A percentile compares a stretch with the other conserved stretches of the same genome.
These are phyloP conservation scores for Salvelinus namaycush DNA, from an alignment of 2,113 vertebrate species.

Conservation along the genomic window DNA sequence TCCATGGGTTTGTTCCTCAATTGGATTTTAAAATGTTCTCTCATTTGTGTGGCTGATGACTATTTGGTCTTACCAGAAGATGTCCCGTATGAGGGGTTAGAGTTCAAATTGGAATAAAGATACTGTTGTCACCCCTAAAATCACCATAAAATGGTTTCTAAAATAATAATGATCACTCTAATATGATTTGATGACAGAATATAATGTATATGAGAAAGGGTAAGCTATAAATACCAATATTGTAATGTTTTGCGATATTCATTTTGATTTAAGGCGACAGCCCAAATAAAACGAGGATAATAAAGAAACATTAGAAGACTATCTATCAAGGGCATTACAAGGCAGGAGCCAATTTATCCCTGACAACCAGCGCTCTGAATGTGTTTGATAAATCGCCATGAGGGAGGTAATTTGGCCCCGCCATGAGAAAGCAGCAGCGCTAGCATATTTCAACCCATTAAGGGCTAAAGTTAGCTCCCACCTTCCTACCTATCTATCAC, in stretches of 20 bases:
- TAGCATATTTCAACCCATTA: slow-evolving; percentile 81
- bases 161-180: slow-evolving; percentile 35
- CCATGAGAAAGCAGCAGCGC: slow-evolving; percentile 65
- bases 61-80: slow-evolving; percentile 18
- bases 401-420: slow-evolving; percentile 71
- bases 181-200: slow-evolving; percentile 30
- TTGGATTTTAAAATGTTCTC: slow-evolving; percentile 14
- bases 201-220: slow-evolving; percentile 32
- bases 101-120: slow-evolving; percentile 35
- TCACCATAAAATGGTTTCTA: slow-evolving; percentile 9
- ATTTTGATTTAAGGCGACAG: slow-evolving; percentile 64
- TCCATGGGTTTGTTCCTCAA: no score
- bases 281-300: slow-evolving; percentile 61
- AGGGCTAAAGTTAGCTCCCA: slow-evolving; percentile 75
- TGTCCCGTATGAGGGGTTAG: slow-evolving; percentile 10
- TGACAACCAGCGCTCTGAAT: slow-evolving; percentile 60
- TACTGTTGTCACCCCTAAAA: slow-evolving; percentile 33
- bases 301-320: slow-evolving; percentile 70
- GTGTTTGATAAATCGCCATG: slow-evolving; percentile 74
- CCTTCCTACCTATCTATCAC: slow-evolving; percentile 68
- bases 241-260: slow-evolving; percentile 59
- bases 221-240: slow-evolving; percentile 1
- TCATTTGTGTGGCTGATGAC: slow-evolving; percentile 2
- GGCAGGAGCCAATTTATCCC: slow-evolving; percentile 70
- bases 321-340: slow-evolving; percentile 74